Conservation (phyloP, 2,113 vertebrate species). For the Ginglymostoma cirratum region DNA sequence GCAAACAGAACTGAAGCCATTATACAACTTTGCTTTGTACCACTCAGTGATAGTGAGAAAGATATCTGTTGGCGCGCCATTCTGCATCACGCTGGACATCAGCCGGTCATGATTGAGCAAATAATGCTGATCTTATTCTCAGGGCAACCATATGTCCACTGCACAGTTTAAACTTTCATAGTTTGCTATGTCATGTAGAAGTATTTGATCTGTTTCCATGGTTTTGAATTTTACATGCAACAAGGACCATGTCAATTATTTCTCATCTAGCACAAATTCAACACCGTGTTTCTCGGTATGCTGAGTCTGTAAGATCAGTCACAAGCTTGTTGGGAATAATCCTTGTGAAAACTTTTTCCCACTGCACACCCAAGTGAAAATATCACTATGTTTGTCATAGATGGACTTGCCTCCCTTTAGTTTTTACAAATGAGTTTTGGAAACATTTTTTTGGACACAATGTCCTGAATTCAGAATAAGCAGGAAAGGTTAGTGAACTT, state of each 20-base stretch:
- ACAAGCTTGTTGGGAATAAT: background rate
- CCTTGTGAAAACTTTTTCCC: too few relatives aligned
- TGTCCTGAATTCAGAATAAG: background rate
- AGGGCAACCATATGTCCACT: background rate
- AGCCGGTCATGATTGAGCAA: background rate
- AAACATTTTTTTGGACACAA: background rate
- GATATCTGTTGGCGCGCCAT: background rate
- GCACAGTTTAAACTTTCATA: too few relatives aligned
- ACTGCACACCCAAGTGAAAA: background rate
- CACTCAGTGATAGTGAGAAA: background rate
- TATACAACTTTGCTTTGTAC: background rate
- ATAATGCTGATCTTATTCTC: background rate
- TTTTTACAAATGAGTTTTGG: too few relatives aligned
- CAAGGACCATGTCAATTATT: background rate
- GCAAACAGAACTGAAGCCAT: background rate
- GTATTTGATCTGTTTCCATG: background rate
- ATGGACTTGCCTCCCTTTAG: background rate
- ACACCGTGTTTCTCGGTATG: background rate
- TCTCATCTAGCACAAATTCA: background rate
- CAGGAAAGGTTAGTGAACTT: background rate
- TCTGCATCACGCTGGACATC: background rate
- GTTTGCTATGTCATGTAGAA: background rate
- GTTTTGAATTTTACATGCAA: background rate
- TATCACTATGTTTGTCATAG: background rate
- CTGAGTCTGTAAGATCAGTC: background rate